phyloP scores from a whole-genome alignment of 2,113 vertebrate genomes.

The Spheniscus mendiculus region DNA sequence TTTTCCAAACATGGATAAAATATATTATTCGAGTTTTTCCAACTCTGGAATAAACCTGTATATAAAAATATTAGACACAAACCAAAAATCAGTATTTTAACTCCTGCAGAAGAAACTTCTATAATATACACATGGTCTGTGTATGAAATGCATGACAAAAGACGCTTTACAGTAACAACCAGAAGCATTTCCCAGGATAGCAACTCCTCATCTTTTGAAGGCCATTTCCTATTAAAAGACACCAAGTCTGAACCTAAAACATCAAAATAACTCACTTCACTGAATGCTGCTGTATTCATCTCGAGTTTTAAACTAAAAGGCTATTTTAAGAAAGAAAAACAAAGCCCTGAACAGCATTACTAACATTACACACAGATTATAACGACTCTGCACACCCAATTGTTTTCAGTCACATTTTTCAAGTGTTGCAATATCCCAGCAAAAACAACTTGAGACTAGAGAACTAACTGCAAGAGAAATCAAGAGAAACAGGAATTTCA shows the following conservation, averaged over 20 bases:
- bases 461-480: background rate
- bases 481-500: background rate
- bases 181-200: background rate
- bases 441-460: background rate
- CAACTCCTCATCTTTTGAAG: background rate
- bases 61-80: background rate
- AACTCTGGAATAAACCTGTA: slow-evolving; percentile 71
- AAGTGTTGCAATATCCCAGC: background rate
- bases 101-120: background rate
- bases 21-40: slow-evolving; percentile 34
- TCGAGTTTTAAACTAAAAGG: background rate
- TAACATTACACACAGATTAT: background rate
- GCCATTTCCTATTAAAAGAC: background rate
- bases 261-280: background rate
- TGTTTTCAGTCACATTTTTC: background rate
- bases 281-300: background rate
- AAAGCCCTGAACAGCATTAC: slow-evolving; percentile 1
- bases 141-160: background rate
- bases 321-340: slow-evolving; percentile 32
- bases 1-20: slow-evolving; percentile 72
- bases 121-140: background rate
- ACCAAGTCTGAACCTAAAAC: background rate
- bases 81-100: background rate
- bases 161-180: background rate
- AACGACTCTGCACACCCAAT: background rate